Conservation (phyloP, 1,140 invertebrate species). For the Aricia agestis region DNA sequence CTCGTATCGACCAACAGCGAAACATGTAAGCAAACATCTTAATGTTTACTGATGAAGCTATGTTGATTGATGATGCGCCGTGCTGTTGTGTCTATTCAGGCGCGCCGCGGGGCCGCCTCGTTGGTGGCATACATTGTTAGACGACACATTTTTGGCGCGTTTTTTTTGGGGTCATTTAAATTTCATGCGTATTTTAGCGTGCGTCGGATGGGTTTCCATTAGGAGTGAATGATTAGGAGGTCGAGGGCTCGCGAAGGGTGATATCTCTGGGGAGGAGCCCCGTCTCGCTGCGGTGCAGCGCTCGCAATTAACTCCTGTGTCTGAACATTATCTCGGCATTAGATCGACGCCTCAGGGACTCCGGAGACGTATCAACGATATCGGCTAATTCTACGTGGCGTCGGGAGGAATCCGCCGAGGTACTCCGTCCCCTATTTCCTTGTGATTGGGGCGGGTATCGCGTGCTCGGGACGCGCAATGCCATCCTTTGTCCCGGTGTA, state of each 20-base stretch:
- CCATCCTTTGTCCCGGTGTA: constrained; percentile 5
- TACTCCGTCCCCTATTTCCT: constrained; percentile 4
- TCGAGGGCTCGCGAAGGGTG: constrained; percentile 31
- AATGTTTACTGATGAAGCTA: constrained; percentile 75
- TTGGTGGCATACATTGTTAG: constrained; percentile 63
- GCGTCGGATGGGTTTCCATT: constrained; percentile 62
- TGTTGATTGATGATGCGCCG: constrained; percentile 68
- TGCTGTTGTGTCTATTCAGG: constrained; percentile 59
- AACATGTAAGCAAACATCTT: constrained; percentile 74
- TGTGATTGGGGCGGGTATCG: not conserved
- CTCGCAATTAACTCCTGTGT: constrained; percentile 70
- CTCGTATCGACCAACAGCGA: constrained; percentile 51
- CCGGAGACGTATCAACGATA: constrained; percentile 33
- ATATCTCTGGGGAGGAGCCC: constrained; percentile 29
- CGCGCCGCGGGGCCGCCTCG: constrained; percentile 56
- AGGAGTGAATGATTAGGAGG: constrained; percentile 68
- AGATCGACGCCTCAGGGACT: constrained; percentile 40
- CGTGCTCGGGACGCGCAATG: not conserved
- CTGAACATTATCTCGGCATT: constrained; percentile 64
- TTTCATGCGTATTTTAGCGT: constrained; percentile 65
- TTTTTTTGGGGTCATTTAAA: constrained; percentile 59
- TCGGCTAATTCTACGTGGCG: constrained; percentile 17
- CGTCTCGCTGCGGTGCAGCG: constrained; percentile 46
- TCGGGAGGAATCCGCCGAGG: not conserved
- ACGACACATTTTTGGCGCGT: constrained; percentile 45